These are phyloP conservation scores for Nematostella vectensis DNA, from an alignment of 92 coral and sea anemone genomes.

Conservation along the genomic window DNA sequence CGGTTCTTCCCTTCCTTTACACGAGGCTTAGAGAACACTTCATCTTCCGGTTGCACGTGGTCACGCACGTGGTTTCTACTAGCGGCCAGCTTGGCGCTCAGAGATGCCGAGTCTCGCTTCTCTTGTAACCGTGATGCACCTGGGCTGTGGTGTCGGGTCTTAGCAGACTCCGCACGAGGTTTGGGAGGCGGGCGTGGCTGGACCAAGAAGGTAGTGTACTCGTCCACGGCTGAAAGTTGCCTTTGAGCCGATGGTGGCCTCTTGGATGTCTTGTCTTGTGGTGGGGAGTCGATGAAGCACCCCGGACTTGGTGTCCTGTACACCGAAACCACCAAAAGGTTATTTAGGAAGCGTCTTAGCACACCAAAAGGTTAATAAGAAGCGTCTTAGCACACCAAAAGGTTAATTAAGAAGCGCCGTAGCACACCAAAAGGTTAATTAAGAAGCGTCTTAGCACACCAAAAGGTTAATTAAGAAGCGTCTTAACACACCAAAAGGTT, in stretches of 20 bases:
- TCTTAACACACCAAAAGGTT: too few relatives aligned
- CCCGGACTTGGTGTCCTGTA: slow-evolving; percentile 21
- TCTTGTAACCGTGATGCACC: slow-evolving; percentile 47
- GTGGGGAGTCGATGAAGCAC: slow-evolving; percentile 6
- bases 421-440: too few relatives aligned
- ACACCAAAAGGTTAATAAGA: too few relatives aligned
- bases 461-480: too few relatives aligned
- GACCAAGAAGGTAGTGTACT: slow-evolving; percentile 26
- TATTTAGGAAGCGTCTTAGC: too few relatives aligned
- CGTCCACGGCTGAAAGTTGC: slow-evolving; percentile 7
- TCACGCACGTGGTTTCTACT: slow-evolving; percentile 43
- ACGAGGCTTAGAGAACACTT: slow-evolving; percentile 41
- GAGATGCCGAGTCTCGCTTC: slow-evolving; percentile 62
- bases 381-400: too few relatives aligned
- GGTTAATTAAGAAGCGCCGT: too few relatives aligned
- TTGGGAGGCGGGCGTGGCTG: slow-evolving; percentile 75
- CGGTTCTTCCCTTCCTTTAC: slow-evolving; percentile 21
- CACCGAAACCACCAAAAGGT: background rate
- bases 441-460: too few relatives aligned
- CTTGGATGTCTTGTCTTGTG: background rate
- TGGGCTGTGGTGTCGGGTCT: slow-evolving; percentile 51
- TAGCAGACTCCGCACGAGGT: slow-evolving; percentile 77
- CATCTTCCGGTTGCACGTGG: slow-evolving; percentile 21
- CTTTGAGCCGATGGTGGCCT: slow-evolving; percentile 8
- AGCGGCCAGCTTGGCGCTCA: slow-evolving; percentile 82